These are phyloP conservation scores for Bettongia penicillata DNA, from an alignment of 2,113 vertebrate genomes.

Conservation along the genomic window DNA sequence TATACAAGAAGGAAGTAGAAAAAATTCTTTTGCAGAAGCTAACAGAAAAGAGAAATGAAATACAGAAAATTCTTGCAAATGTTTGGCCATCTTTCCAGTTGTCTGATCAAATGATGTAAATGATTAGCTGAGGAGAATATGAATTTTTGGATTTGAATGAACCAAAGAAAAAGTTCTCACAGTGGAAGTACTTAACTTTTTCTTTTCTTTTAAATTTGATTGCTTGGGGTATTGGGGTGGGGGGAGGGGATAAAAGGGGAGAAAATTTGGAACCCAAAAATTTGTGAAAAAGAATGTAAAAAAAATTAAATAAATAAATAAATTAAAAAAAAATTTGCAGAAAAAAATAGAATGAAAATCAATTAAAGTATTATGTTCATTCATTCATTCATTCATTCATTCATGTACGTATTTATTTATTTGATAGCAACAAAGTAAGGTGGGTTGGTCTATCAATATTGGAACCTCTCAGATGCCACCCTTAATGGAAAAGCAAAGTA, in stretches of 20 bases:
- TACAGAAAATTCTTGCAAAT: constrained; percentile 9
- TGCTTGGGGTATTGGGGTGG: too few species aligned
- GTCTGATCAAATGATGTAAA: constrained; percentile 2
- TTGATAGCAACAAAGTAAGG: neutral
- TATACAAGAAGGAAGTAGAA: constrained; percentile 15
- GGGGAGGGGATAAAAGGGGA: too few species aligned
- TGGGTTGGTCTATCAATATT: neutral
- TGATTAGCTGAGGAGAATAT: constrained; percentile 28
- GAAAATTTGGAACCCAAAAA: too few species aligned
- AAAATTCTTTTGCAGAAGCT: neutral
- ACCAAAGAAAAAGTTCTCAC: constrained; percentile 13
- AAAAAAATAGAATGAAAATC: constrained; percentile 6
- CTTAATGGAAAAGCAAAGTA: neutral
- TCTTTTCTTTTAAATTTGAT: constrained; percentile 43
- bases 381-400: too few species aligned
- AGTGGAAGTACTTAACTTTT: neutral
- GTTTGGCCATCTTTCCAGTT: constrained; percentile 10
- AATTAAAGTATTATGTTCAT: neutral
- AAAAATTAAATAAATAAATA: too few species aligned
- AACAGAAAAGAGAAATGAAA: constrained; percentile 33
- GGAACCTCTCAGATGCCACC: neutral
- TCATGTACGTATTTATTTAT: neutral
- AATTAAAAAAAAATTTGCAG: too few species aligned
- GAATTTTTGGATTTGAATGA: constrained; percentile 42
- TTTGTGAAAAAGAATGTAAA: too few species aligned